These are phyloP conservation scores for Apostichopus japonicus DNA, from an alignment of 35 echinoderm and acorn worm species.

Conservation along the genomic window DNA sequence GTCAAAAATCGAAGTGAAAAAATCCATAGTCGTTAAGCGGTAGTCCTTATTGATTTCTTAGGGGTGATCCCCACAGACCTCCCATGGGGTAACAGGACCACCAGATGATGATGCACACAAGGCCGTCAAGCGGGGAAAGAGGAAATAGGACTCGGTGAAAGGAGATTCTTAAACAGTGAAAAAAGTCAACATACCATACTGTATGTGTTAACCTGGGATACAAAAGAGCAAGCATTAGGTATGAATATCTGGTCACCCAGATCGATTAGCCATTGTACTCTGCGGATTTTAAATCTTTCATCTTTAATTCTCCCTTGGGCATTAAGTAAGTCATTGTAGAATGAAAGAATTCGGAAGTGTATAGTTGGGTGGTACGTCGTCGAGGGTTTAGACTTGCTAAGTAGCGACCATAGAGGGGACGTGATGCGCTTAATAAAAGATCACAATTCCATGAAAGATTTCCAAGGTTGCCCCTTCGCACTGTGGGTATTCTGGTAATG, in stretches of 20 bases:
- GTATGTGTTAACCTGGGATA: neutral
- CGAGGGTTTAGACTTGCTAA: neutral
- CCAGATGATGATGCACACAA: neutral
- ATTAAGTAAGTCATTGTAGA: neutral
- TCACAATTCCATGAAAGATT: too few relatives aligned
- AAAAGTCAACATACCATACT: too few relatives aligned
- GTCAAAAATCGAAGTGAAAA: constrained; percentile 32
- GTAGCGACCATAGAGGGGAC: too few relatives aligned
- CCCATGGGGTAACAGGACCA: constrained; percentile 18
- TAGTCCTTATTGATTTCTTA: neutral
- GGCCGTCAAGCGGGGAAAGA: neutral
- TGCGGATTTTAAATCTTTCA: neutral
- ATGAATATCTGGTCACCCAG: neutral
- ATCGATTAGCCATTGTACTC: neutral
- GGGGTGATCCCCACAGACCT: neutral
- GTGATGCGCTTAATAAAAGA: too few relatives aligned
- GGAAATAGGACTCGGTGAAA: neutral
- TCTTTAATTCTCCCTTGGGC: neutral
- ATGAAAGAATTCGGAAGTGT: neutral
- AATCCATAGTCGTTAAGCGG: constrained; percentile 37
- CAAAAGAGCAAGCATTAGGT: constrained; percentile 1
- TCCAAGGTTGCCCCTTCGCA: too few relatives aligned
- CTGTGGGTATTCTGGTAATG: too few relatives aligned
- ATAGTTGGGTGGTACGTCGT: neutral
- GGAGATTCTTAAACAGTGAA: neutral